Evolutionary conservation across 1,140 invertebrate genomes (phyloP), one percentile per base, ranked within the genome.

Genomic region (Colletes gigas): DNA sequence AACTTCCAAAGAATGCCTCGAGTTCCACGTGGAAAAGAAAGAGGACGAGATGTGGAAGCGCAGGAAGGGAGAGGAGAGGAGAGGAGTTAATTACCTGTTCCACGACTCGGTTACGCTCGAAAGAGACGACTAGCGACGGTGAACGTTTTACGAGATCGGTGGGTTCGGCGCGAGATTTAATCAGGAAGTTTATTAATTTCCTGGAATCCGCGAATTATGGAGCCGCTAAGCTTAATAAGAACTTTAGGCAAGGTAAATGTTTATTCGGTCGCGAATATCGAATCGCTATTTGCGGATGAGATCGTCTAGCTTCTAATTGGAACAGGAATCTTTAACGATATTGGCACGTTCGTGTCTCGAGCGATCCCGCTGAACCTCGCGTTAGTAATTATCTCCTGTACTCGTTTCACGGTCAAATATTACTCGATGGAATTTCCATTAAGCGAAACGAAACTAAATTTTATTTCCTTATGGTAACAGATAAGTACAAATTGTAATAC

Each of bases 141-240:
- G 19, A 44, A 50, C n/a, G 41, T 54, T 54, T 14, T 21, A 12
- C 15, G 30, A 17, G 6, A 57, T 65, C 8, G 72, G 12, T 10
- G 12, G 15, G 21, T 52, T 54, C 47, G 59, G 41, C 14, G 59
- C 39, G 39, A 55, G 50, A 65, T 55, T 78, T 72, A 72, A 78
- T 63, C 77, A 63, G 69, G n/a, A 78, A 72, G 77, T 78, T 78
- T 47, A 78, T 78, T 73, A 72, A 63, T 73, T 72, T 78, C 50
- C 14, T 19, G 44, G 50, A 52, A 65, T 78, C 19, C 59, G 5
- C 39, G 39, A 71, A 73, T 73, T 47, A 54, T 47, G 69, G 41
- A 41, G 68, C 14, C 19, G 15, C 12, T 41, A 14, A 15, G 14
- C n/a, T 54, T 17, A 47, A 68, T 41, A 19, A n/a, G 57, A 71